phyloP scores from a whole-genome alignment of 2,797 vertebrate genomes.

The Acanthis flammea region DNA sequence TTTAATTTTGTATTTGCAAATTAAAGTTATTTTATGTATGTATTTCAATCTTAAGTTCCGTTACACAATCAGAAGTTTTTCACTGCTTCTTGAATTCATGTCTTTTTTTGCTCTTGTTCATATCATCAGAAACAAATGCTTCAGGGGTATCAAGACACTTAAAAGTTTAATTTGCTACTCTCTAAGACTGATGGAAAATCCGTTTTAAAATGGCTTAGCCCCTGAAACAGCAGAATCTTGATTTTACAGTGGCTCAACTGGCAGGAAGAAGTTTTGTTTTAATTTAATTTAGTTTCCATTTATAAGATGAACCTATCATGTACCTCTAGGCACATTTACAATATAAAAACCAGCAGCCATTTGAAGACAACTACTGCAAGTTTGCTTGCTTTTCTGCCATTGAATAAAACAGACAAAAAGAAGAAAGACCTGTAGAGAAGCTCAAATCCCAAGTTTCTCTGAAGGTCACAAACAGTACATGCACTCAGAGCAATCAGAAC shows the following conservation, averaged over 20 bases:
- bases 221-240: conserved; percentile 33
- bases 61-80: neutral
- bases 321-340: conserved; percentile 56
- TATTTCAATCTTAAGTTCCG: neutral
- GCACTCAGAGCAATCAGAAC: neutral
- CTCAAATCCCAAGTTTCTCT: neutral
- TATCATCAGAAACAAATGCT: neutral
- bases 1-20: neutral
- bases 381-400: neutral
- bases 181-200: conserved; percentile 22
- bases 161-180: conserved; percentile 27
- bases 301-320: conserved; percentile 56
- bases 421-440: neutral
- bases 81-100: neutral
- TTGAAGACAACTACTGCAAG: neutral
- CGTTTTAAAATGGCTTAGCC: conserved; percentile 21
- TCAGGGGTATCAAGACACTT: neutral
- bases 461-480: neutral
- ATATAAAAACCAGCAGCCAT: neutral
- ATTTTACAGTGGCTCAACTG: conserved; percentile 24
- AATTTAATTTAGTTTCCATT: conserved; percentile 68
- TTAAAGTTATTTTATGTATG: neutral
- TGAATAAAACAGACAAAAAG: neutral
- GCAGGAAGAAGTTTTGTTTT: conserved; percentile 67
- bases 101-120: neutral